Base-by-base conservation (phyloP, 2,888 invertebrate species). In the Metalampra italica region DNA sequence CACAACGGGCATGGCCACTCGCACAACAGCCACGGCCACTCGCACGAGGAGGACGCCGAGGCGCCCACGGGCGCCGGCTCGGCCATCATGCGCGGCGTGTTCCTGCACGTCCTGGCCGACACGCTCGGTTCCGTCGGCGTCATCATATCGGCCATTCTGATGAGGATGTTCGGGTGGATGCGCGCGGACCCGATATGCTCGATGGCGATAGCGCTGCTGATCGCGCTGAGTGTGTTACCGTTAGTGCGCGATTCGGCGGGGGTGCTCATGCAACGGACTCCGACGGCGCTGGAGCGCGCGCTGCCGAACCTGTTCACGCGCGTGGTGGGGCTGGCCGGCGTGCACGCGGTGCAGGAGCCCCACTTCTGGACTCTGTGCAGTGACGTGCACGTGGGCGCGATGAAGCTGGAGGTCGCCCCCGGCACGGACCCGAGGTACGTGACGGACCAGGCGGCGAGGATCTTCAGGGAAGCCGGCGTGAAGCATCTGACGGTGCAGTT, bases 291-390 rank as follows among this genome's bases (percentile, higher is more conserved):
- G 53, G 98, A 98, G 78, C 91, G 94, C 52, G 91, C 93, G 30
- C 82, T 98, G 56, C 96, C 97, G 0, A 95, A 95, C 67, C 95
- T 97, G 71, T 98, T 95, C 81, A 95, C 97, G 68, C 94, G 96
- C 67, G 95, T 97, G 62, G 95, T 95, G 43, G 95, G 97, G 54
- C 82, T 98, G 49, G 96, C 97, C 9, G 98, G 98, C 4, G 98
- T 98, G 13, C 96, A 97, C 75, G 96, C 97, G 51, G 97, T 98
- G 9, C 98, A 98, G 71, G 98, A 99, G 67, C 98, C 98, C 3
- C 98, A 98, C 77, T 98, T 99, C 84, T 99, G 98, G 98, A 99
- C 98, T 11, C 90, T 99, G 54, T 98, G 98, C 79, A 97, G 97
- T 74, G 97, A 98, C 64, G 93, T 96, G 51, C 97, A 94, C 76